Percentiles rank a stretch among this genome's conserved stretches.
phyloP scores from a whole-genome alignment of 2,888 invertebrate species.

The Apantesis nais region DNA sequence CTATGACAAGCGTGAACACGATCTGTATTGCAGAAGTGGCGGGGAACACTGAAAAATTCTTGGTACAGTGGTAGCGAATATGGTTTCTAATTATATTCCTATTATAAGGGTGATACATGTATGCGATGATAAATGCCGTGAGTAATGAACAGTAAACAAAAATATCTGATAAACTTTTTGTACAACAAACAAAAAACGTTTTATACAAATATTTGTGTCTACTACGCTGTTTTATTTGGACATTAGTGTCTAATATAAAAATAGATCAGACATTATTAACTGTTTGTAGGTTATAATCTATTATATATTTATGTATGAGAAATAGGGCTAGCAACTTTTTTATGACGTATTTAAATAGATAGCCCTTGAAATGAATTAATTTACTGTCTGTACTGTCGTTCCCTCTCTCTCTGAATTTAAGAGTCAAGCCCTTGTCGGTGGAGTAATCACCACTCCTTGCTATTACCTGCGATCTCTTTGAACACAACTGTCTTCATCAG shows the following conservation, averaged over 20 bases:
- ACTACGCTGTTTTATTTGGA: neutral
- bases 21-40: neutral
- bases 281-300: conserved; percentile 2
- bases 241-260: neutral
- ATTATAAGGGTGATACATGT: conserved; percentile 25
- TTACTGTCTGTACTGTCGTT: too few species aligned
- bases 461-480: too few species aligned
- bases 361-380: neutral
- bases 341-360: neutral
- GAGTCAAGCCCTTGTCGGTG: too few species aligned
- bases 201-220: neutral
- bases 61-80: neutral
- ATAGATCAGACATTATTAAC: neutral
- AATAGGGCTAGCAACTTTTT: neutral
- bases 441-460: too few species aligned
- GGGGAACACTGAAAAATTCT: too few species aligned
- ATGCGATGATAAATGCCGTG: conserved; percentile 25
- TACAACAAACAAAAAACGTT: neutral
- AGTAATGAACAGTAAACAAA: conserved; percentile 11
- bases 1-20: neutral
- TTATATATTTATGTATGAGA: neutral
- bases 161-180: neutral
- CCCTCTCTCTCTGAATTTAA: too few species aligned
- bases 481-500: too few species aligned
- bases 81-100: neutral